A percentile compares a stretch with the other conserved stretches of the same genome.
These are phyloP conservation scores for Pollimyrus isidori DNA, from an alignment of 2,113 vertebrate genomes.

Conservation along the genomic window DNA sequence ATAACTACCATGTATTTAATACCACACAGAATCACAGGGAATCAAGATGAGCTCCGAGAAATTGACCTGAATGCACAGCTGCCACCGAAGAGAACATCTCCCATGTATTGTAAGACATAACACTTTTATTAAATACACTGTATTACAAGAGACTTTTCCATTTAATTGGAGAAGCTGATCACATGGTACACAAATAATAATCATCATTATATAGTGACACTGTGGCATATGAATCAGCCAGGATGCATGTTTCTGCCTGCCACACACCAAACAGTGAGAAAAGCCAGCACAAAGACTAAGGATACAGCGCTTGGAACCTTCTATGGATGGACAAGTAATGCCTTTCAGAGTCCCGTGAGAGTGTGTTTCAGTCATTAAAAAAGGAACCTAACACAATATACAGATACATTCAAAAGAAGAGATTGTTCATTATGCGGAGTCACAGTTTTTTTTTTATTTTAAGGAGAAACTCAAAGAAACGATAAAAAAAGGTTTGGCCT, in stretches of 20 bases:
- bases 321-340: constrained; percentile 18
- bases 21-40: not conserved
- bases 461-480: constrained; percentile 16
- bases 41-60: not conserved
- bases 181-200: constrained; percentile 72
- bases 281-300: constrained; percentile 55
- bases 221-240: constrained; percentile 72
- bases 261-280: constrained; percentile 62
- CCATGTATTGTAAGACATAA: constrained; percentile 75
- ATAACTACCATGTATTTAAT: not conserved
- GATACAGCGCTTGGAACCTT: constrained; percentile 21
- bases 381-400: constrained; percentile 20
- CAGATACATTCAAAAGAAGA: constrained; percentile 38
- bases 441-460: constrained; percentile 44
- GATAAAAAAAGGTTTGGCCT: not conserved
- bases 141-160: constrained; percentile 85
- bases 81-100: not conserved
- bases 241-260: constrained; percentile 58
- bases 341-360: not conserved
- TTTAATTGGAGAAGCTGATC: constrained; percentile 74
- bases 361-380: not conserved
- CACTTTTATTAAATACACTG: constrained; percentile 92
- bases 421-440: constrained; percentile 56
- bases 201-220: constrained; percentile 65
- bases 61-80: not conserved